Base-by-base conservation (phyloP, 2,888 invertebrate genomes). In the Dolichopus griseipennis region DNA sequence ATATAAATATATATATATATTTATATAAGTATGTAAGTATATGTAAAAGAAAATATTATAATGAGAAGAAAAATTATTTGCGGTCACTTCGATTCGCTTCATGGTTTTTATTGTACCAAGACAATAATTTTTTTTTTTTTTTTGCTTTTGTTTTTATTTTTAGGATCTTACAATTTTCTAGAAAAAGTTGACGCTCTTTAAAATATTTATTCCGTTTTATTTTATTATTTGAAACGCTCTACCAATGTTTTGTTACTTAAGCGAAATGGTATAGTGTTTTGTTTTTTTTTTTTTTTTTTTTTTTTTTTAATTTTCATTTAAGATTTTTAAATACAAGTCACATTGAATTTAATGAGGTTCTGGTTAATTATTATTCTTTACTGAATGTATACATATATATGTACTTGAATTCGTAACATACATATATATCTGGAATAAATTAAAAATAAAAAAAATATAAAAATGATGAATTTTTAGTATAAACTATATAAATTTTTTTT, bases 71-170 rank as follows among this genome's bases (percentile, higher is more conserved):
- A 52, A 27, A 52, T 52, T 52, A 52, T 18, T 52, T 52, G 52
- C n/a, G 52, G 52, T 52, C 52, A 52, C 52, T 52, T 52, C 52
- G 52, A 52, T 52, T 52, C 52, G 52, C 52, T 52, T 52, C 52
- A 52, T 52, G 52, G 52, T 52, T 52, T 52, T 52, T 52, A 52
- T 52, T 52, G 52, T 52, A 52, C 52, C 52, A 52, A 52, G 18
- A 1, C 52, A 52, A 52, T 7, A 52, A 7, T 4, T 15, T 52
- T 7, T 52, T 18, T 6, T 52, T 52, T 52, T 52, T 52, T 52
- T 52, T 52, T n/a, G n/a, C n/a, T n/a, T n/a, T n/a, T n/a, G n/a
- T n/a, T 37, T 8, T 8, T 43, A 10, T 52, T 18, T 52, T 52
- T 37, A 7, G 37, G 12, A 37, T 37, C 8, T 37, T 37, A 37